Percentiles rank a stretch among this genome's conserved stretches.
These are phyloP conservation scores for Lophotis ruficrista DNA, from an alignment of 2,113 vertebrate species.

Conservation along the genomic window DNA sequence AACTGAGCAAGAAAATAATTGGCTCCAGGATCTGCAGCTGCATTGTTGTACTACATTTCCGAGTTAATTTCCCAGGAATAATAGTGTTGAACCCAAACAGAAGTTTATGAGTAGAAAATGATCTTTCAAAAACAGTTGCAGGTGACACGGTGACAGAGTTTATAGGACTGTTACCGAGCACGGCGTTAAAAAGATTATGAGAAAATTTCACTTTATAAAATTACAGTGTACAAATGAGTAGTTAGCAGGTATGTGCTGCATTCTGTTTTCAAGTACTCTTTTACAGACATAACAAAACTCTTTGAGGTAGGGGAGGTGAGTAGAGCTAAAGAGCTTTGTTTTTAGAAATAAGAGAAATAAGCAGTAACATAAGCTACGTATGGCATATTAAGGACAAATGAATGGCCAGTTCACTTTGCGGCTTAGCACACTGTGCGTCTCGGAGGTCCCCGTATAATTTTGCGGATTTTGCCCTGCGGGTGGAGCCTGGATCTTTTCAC, in stretches of 20 bases:
- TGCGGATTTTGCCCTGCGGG: slow-evolving; percentile 85
- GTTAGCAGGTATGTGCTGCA: neutral
- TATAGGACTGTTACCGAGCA: neutral
- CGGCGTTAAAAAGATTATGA: neutral
- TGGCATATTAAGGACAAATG: slow-evolving; percentile 72
- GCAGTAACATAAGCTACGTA: slow-evolving; percentile 4
- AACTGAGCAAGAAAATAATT: neutral
- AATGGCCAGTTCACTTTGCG: slow-evolving; percentile 60
- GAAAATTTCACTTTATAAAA: neutral
- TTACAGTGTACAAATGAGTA: neutral
- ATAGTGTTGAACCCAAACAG: neutral
- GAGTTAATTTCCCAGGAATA: neutral
- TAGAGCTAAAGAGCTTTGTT: slow-evolving; percentile 41
- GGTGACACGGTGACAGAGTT: neutral
- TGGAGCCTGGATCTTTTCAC: slow-evolving; percentile 87
- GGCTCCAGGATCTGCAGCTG: neutral
- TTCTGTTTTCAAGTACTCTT: slow-evolving; percentile 88
- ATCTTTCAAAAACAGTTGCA: neutral
- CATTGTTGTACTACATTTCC: neutral
- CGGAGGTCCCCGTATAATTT: slow-evolving; percentile 81
- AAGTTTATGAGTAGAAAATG: neutral
- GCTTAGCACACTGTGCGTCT: slow-evolving; percentile 68
- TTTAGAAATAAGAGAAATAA: slow-evolving; percentile 1
- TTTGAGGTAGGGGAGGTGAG: slow-evolving; percentile 50
- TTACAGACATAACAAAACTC: slow-evolving; percentile 85